Base-by-base conservation (phyloP, 1,140 invertebrate genomes). In the Lasioglossum albipes region DNA sequence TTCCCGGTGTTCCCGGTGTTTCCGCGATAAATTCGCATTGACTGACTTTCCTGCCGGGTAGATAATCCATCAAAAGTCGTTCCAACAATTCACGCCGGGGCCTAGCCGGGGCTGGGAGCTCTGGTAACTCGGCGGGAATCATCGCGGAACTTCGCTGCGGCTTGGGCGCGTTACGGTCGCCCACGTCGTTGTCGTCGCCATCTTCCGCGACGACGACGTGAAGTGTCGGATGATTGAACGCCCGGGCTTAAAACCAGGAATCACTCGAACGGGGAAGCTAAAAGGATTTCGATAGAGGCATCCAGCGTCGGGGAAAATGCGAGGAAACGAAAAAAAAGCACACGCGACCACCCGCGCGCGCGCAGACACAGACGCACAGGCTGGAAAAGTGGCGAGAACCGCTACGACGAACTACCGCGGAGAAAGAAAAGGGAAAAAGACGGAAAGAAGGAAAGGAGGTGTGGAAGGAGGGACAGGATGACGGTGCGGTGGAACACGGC, bases 221-320 rank as follows among this genome's bases (percentile, higher is more conserved):
- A 82, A 86, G 84, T 86, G 84, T 83, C 68, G 76, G 84, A 72
- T 86, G 84, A 86, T 86, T 85, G 84, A 86, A 86, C 76, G 76
- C 72, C 54, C 45, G 84, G 54, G 73, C 84, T 86, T 86, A 86
- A 85, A 86, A 85, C 75, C 84, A 76, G 67, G 84, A 86, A 83
- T 86, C 84, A 79, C 81, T 86, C 84, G 84, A 86, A 86, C 84
- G 75, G 74, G 84, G 72, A 76, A 85, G 84, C 84, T 86, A 86
- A 86, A 86, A 86, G 84, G 84, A 86, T 86, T 85, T 86, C 84
- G 84, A 86, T 86, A 85, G 84, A 85, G 84, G 84, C 75, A 77
- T 82, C 75, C 75, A 69, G 70, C 61, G 75, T 42, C 57, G 36
- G n/a, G 66, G 70, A 73, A 79, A 76, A 86, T 72, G 82, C 61